These are phyloP conservation scores for Hipposideros larvatus DNA, from an alignment of 2,797 vertebrate genomes.

Conservation along the genomic window DNA sequence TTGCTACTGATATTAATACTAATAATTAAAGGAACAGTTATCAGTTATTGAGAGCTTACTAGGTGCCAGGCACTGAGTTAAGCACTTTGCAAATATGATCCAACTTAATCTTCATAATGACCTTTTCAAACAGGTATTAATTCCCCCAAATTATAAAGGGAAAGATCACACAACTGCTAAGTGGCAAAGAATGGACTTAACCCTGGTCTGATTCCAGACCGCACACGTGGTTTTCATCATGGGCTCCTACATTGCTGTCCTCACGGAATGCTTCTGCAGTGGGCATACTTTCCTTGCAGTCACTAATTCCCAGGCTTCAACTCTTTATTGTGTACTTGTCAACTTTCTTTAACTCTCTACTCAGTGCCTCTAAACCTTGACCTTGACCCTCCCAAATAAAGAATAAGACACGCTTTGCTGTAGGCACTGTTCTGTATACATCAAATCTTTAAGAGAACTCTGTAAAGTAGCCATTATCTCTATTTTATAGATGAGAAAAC, in stretches of 20 bases:
- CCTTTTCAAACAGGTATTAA: not conserved
- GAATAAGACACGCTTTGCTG: not conserved
- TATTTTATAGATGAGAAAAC: not conserved
- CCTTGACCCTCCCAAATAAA: not conserved
- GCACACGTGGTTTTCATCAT: fast-evolving
- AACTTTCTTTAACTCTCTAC: not conserved
- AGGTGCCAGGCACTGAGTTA: not conserved
- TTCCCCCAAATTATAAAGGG: not conserved
- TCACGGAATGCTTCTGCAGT: fast-evolving
- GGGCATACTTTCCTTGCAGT: not conserved
- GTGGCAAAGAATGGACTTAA: not conserved
- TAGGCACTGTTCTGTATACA: not conserved
- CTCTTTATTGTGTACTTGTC: not conserved
- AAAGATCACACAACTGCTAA: not conserved
- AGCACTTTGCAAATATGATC: not conserved
- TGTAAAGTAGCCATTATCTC: not conserved
- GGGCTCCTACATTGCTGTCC: fast-evolving
- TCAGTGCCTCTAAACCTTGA: not conserved
- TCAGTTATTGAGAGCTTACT: not conserved
- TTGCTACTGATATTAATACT: not conserved
- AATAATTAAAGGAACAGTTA: not conserved
- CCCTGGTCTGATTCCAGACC: not conserved
- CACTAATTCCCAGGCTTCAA: not conserved
- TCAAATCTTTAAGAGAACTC: not conserved
- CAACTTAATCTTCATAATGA: not conserved